These are phyloP conservation scores for Habroteleia sp. DNA, from an alignment of 2,888 invertebrate genomes.

Conservation along the genomic window DNA sequence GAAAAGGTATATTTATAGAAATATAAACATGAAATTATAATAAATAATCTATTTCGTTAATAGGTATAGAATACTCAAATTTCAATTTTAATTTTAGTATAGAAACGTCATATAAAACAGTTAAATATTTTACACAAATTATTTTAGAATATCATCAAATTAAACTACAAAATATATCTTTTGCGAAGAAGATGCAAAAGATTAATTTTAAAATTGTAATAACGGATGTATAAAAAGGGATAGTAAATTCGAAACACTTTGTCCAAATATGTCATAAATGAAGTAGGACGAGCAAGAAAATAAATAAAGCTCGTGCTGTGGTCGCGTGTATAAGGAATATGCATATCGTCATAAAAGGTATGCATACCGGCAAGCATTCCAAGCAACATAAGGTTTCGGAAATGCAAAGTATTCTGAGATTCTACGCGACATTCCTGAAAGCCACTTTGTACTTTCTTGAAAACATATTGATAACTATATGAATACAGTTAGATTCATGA, in stretches of 20 bases:
- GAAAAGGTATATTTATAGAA: no score
- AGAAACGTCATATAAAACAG: no score
- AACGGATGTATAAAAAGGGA: constrained; percentile 1
- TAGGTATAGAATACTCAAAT: no score
- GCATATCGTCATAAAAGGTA: constrained; percentile 39
- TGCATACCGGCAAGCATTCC: constrained; percentile 25
- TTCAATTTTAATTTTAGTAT: no score
- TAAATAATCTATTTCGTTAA: no score
- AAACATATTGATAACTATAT: constrained; percentile 10
- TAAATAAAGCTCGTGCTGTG: constrained; percentile 33
- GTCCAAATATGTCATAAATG: constrained; percentile 24
- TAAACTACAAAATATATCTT: no score
- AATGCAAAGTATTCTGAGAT: constrained; percentile 40
- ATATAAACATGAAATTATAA: no score
- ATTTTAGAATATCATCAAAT: no score
- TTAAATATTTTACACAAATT: no score
- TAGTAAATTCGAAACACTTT: constrained; percentile 15
- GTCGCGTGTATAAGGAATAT: constrained; percentile 38
- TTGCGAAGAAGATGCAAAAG: no score
- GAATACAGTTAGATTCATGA: background rate
- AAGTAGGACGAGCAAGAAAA: constrained; percentile 15
- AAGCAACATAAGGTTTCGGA: constrained; percentile 32
- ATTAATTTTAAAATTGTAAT: constrained; percentile 14
- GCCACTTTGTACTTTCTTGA: constrained; percentile 19
- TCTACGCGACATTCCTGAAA: constrained; percentile 28